phyloP scores from a whole-genome alignment of 1,140 invertebrate species.

The Vollenhovia emeryi region DNA sequence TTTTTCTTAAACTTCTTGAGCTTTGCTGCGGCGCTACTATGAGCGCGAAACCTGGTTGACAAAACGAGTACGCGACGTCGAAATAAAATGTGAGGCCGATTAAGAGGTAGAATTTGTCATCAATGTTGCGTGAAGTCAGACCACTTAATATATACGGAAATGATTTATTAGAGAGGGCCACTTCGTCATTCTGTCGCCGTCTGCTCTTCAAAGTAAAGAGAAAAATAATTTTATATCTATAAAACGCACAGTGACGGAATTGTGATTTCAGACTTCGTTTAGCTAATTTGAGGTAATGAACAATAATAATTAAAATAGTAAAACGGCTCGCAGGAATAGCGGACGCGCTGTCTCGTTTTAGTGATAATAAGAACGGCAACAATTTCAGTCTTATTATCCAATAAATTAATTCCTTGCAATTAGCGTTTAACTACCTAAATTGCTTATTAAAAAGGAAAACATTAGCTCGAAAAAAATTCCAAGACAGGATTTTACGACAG shows the following conservation, averaged over 20 bases:
- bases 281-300: background rate
- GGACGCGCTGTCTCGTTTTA: background rate
- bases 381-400: background rate
- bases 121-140: background rate
- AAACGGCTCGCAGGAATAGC: background rate
- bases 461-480: background rate
- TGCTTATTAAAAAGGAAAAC: background rate
- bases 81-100: background rate
- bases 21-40: background rate
- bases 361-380: background rate
- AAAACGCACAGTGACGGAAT: background rate
- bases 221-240: background rate
- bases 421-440: background rate
- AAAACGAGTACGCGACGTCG: background rate
- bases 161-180: background rate
- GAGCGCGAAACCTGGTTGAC: background rate
- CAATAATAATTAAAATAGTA: background rate
- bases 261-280: background rate
- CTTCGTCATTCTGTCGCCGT: background rate
- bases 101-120: slow-evolving; percentile 25
- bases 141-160: background rate
- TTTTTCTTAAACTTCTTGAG: slow-evolving; percentile 24
- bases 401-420: slow-evolving; percentile 15
- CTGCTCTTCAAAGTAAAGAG: background rate
- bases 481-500: background rate